Evolutionary conservation across 2,888 invertebrate genomes (phyloP).

Genomic region (Adineta ricciae): DNA sequence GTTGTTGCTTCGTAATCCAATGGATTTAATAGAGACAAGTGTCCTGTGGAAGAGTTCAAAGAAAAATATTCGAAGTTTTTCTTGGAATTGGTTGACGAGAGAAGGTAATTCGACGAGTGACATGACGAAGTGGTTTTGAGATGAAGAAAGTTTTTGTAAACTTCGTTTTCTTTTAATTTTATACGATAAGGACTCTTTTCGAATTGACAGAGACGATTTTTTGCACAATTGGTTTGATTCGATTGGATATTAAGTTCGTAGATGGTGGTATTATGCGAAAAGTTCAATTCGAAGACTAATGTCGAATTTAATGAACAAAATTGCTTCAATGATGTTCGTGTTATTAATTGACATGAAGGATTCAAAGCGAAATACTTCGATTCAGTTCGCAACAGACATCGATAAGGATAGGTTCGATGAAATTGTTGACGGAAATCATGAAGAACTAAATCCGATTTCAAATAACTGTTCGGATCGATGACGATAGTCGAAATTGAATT

Average conservation of each 20-base stretch:
- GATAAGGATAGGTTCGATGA: background rate
- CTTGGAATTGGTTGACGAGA: background rate
- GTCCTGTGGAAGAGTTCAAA: background rate
- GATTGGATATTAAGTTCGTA: background rate
- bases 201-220: background rate
- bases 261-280: background rate
- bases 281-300: background rate
- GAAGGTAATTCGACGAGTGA: background rate
- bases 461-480: background rate
- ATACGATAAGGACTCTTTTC: conserved; percentile 6
- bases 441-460: background rate
- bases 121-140: background rate
- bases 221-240: background rate
- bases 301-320: background rate
- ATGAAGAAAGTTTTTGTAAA: background rate
- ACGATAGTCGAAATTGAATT: background rate
- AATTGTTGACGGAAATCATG: conserved; percentile 8
- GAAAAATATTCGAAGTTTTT: conserved; percentile 12
- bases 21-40: background rate
- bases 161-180: background rate
- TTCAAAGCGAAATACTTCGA: background rate
- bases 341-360: conserved; percentile 1
- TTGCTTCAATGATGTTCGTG: background rate
- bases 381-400: background rate
- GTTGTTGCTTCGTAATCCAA: background rate